Evolutionary conservation across 2,888 invertebrate genomes (phyloP), one percentile per base, ranked within the genome.

Genomic region (Troides oblongomaculatus): DNA sequence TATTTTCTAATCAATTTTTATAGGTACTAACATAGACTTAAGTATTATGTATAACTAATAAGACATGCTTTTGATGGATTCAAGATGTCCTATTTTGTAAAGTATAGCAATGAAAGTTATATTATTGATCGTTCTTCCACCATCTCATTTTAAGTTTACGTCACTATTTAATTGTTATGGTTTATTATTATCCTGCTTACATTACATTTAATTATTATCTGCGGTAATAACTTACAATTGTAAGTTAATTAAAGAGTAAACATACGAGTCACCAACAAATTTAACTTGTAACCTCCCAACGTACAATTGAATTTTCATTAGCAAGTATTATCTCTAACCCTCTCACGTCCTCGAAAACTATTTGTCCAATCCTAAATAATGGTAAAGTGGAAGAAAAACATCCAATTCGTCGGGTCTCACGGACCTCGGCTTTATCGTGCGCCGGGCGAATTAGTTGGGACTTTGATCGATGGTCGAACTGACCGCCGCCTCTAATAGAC

Each of bases 311-410:
- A 70, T 63, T 70, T 69, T 66, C 66, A 70, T 70, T 70, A 66
- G 46, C 57, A 59, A 71, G 75, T 75, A 76, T 78, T 77, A 78
- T 78, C 78, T 76, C 74, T 74, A 78, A 79, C 78, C 79, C 79
- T 79, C 79, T 78, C 77, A 77, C 76, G 79, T 78, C 77, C 80
- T 80, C 79, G 77, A 80, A 78, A 83, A 84, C 85, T 86, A 84
- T 86, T 86, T 86, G 86, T 85, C 82, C 84, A 74, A 75, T 81
- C 80, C 82, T 80, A 83, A 84, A 85, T 83, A 84, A 84, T 85
- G 80, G 81, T 72, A 73, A 67, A 69, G 72, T 72, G 75, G 74
- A 79, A 80, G 85, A 86, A 87, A 87, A 87, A 85, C 81, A 81
- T 78, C 78, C 80, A 77, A 81, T 80, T 78, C 78, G 72, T 73